Base-by-base conservation (phyloP, 2,113 vertebrate genomes). In the Rhinoderma darwinii region DNA sequence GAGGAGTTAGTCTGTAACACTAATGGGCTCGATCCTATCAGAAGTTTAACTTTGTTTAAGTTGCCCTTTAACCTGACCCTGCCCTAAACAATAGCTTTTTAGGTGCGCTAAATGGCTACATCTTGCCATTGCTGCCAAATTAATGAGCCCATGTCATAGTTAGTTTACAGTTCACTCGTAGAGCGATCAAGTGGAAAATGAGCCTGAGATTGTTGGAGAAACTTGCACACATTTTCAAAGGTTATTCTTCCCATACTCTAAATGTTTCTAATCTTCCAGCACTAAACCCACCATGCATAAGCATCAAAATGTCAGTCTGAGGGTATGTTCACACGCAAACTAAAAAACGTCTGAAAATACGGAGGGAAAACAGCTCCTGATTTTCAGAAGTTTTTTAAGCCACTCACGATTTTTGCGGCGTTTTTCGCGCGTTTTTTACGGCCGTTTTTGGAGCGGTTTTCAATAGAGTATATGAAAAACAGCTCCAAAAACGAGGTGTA, bases 111-210 rank as follows among this genome's bases (percentile, higher is more conserved):
- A 93, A 89, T 92, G 93, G 91, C 94, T 93, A 94, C 91, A 92
- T 94, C 92, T 95, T 94, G 92, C 93, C 93, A 92, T 92, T 91
- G 89, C 93, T 94, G 95, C 95, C 95, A 95, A 95, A 95, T 95
- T 96, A 96, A 96, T 95, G 95, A 96, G 95, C 92, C 95, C 94
- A 94, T 93, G 96, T 96, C 96, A 93, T 94, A 91, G 94, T 93
- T 92, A 94, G 95, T 96, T 95, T 95, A 94, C 92, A 94, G 93
- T 94, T 94, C 91, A 90, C 92, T 93, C 92, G 88, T 89, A 91
- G 92, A 93, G 94, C 95, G 95, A 91, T 92, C 93, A 94, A 95
- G 95, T 95, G 95, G 96, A 96, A 96, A 94, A 94, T 91, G 92
- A 95, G 92, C 89, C 92, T 89, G 84, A 91, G 91, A 91, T 90